Evolutionary conservation across 1,140 invertebrate species (phyloP).

Genomic region (Limonius californicus): DNA sequence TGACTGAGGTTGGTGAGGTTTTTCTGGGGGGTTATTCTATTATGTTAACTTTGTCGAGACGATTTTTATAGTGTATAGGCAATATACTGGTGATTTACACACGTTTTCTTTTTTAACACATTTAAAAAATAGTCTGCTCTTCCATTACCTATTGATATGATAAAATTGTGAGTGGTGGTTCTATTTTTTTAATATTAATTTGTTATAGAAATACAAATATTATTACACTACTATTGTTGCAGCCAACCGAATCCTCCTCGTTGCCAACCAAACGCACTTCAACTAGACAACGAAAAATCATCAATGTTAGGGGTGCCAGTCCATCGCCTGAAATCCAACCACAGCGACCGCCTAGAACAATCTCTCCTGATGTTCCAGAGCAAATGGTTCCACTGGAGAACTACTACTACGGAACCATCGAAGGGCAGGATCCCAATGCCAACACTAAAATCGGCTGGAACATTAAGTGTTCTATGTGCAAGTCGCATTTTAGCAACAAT

Average conservation of each 20-base stretch:
- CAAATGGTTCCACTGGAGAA: constrained; percentile 51
- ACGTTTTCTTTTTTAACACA: too few species aligned
- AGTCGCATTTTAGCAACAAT: constrained; percentile 53
- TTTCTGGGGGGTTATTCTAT: too few species aligned
- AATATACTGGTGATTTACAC: too few species aligned
- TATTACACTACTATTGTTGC: too few species aligned
- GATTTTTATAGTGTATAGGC: too few species aligned
- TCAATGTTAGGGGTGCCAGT: constrained; percentile 4
- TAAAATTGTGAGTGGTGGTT: too few species aligned
- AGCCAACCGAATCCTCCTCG: not conserved
- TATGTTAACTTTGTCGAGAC: too few species aligned
- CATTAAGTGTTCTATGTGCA: constrained; percentile 38
- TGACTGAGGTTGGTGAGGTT: too few species aligned
- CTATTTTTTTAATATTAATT: too few species aligned
- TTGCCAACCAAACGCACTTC: constrained; percentile 20
- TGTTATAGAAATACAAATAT: too few species aligned
- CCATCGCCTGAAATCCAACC: constrained; percentile 21
- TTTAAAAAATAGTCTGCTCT: too few species aligned
- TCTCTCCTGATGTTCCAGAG: constrained; percentile 37
- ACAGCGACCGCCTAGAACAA: constrained; percentile 41
- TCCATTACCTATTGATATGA: too few species aligned
- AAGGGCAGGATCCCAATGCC: not conserved
- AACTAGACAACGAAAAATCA: constrained; percentile 17
- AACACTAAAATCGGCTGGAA: constrained; percentile 30
- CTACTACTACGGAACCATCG: constrained; percentile 59